These are phyloP conservation scores for human DNA, from an alignment of 2,113 vertebrate species.

Conservation along the genomic window DNA sequence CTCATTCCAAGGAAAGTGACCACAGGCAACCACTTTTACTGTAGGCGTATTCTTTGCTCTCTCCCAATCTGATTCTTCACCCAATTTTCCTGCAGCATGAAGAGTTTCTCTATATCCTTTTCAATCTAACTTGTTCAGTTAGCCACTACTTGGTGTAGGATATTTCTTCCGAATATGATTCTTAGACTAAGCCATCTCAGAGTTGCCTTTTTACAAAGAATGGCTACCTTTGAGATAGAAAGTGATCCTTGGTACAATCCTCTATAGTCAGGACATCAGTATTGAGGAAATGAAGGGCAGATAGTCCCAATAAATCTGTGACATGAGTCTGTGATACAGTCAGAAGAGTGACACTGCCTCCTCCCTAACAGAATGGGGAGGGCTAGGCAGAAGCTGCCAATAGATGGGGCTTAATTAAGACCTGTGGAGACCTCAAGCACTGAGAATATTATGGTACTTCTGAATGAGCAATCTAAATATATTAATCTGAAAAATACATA, in stretches of 20 bases:
- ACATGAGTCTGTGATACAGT: neutral
- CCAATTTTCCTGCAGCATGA: no score
- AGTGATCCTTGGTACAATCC: neutral
- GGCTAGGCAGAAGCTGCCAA: neutral
- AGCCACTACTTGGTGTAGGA: neutral
- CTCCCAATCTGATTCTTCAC: neutral
- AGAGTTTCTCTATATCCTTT: neutral
- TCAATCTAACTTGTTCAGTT: neutral
- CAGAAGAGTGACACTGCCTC: neutral
- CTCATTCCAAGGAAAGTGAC: neutral
- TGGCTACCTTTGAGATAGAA: neutral
- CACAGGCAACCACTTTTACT: neutral
- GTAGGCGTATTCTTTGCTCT: neutral
- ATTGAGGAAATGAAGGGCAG: neutral
- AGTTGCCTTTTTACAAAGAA: neutral
- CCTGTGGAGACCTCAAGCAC: neutral
- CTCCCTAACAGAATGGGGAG: neutral
- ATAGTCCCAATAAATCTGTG: neutral
- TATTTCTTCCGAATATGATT: neutral
- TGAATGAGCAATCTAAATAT: neutral
- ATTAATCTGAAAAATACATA: neutral
- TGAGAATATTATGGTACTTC: neutral
- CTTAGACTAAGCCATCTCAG: neutral
- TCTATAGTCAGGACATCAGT: neutral
- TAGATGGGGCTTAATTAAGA: neutral